Evolutionary conservation across 2,888 invertebrate species (phyloP).

Genomic region (Zygaena filipendulae): DNA sequence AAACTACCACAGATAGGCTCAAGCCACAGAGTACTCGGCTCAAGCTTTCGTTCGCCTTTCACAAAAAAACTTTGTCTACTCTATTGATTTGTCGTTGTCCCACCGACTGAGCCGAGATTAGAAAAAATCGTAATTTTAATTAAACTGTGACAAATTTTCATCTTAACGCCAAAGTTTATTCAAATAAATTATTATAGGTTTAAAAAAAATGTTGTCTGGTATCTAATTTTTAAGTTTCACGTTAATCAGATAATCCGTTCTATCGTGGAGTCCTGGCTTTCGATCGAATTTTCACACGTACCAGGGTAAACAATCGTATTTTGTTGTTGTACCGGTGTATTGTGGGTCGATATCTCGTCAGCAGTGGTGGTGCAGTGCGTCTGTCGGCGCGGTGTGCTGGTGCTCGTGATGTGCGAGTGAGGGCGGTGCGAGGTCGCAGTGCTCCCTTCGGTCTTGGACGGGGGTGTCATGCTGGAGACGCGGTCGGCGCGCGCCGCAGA

Average conservation of each 20-base stretch:
- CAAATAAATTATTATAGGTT: no score
- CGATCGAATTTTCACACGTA: constrained; percentile 48
- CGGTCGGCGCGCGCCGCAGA: constrained; percentile 80
- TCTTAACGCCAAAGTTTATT: no score
- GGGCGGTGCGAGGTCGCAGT: constrained; percentile 31
- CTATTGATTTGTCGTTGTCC: constrained; percentile 63
- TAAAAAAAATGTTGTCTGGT: no score
- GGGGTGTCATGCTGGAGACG: constrained; percentile 77
- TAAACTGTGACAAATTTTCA: constrained; percentile 31
- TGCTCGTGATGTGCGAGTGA: constrained; percentile 47
- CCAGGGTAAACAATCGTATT: constrained; percentile 39
- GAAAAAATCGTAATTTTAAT: constrained; percentile 31
- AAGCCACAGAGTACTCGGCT: no score
- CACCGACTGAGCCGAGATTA: constrained; percentile 48
- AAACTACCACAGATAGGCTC: no score
- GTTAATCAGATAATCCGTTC: no score
- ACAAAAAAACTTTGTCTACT: constrained; percentile 45
- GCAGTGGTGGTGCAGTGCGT: constrained; percentile 37
- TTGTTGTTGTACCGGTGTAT: constrained; percentile 19
- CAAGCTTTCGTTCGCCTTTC: no score
- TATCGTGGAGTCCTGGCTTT: no score
- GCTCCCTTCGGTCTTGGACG: no score
- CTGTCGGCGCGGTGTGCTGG: constrained; percentile 24
- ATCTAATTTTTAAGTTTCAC: no score
- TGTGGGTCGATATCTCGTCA: no score